These are phyloP conservation scores for Antheraea yamamai DNA, from an alignment of 2,888 invertebrate genomes.

Conservation along the genomic window DNA sequence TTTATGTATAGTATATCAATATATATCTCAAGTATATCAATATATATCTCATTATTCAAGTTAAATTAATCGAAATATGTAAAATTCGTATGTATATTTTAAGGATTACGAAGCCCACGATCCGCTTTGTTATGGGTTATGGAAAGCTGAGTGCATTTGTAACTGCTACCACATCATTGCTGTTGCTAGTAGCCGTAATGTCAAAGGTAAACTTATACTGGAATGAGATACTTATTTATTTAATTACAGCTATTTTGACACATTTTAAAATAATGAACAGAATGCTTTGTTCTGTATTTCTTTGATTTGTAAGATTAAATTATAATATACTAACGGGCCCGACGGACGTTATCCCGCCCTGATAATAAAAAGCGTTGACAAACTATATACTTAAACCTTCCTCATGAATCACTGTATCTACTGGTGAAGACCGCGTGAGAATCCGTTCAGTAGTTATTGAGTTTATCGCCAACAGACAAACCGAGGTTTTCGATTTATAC, in stretches of 20 bases:
- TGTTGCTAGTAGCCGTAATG: slow-evolving; percentile 72
- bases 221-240: background rate
- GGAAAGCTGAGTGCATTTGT: slow-evolving; percentile 71
- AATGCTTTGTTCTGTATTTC: background rate
- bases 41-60: background rate
- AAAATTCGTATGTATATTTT: slow-evolving; percentile 29
- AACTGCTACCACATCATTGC: slow-evolving; percentile 63
- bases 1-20: too few relatives aligned
- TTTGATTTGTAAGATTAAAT: background rate
- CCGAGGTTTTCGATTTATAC: too few relatives aligned
- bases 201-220: slow-evolving; percentile 58
- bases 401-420: too few relatives aligned
- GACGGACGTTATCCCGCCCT: too few relatives aligned
- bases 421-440: too few relatives aligned
- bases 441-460: too few relatives aligned
- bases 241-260: too few relatives aligned
- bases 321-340: background rate
- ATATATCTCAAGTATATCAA: too few relatives aligned
- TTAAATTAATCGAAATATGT: background rate
- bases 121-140: slow-evolving; percentile 71
- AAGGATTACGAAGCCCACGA: slow-evolving; percentile 75
- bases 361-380: too few relatives aligned
- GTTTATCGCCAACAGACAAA: too few relatives aligned
- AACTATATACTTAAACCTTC: too few relatives aligned
- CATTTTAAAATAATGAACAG: background rate